These are phyloP conservation scores for Bombus turneri DNA, from an alignment of 1,140 invertebrate species.

Conservation along the genomic window DNA sequence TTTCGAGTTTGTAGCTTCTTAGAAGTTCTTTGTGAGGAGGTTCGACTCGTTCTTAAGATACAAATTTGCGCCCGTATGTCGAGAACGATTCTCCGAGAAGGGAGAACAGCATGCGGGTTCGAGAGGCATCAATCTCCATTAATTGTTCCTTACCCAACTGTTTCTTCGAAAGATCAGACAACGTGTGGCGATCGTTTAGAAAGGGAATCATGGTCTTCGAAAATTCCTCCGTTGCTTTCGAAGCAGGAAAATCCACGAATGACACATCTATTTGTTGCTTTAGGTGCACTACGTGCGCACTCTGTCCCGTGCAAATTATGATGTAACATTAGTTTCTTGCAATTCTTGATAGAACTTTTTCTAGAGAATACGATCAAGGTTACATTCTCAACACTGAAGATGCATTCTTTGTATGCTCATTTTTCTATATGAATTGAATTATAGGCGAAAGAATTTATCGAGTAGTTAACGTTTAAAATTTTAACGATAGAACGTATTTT, in stretches of 20 bases:
- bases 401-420: fast-evolving
- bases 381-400: background rate
- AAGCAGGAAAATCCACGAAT: background rate
- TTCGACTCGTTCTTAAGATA: constrained; percentile 6
- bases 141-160: constrained; percentile 42
- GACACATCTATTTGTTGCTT: background rate
- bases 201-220: background rate
- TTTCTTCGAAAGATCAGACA: constrained; percentile 46
- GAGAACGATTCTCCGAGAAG: constrained; percentile 19
- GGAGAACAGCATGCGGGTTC: constrained; percentile 52
- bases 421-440: background rate
- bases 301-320: background rate
- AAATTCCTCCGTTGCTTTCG: background rate
- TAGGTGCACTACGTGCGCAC: background rate
- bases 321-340: background rate
- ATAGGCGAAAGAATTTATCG: background rate
- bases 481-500: no score
- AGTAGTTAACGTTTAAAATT: background rate
- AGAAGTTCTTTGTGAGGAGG: background rate
- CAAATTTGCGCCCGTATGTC: constrained; percentile 54
- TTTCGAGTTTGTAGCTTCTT: background rate
- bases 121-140: constrained; percentile 54
- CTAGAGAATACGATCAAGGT: background rate
- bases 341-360: background rate
- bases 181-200: background rate